Percentiles rank a stretch among this genome's conserved stretches.
These are phyloP conservation scores for Eudasyphora cyanicolor DNA, from an alignment of 2,888 invertebrate species.

Conservation along the genomic window DNA sequence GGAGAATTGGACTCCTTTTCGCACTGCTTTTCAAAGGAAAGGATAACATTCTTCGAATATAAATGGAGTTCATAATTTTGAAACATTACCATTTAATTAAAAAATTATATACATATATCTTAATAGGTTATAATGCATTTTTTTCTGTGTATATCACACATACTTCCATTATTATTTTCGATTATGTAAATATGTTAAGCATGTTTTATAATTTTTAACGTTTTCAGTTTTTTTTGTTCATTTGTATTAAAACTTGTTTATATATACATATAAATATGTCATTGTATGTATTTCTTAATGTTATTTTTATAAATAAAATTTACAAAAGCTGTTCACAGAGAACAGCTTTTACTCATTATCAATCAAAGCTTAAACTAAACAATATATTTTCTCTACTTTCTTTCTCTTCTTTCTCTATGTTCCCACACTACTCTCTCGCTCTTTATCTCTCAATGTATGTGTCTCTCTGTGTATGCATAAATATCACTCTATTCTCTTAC, in stretches of 20 bases:
- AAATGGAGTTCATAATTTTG: no score
- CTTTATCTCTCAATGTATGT: constrained; percentile 55
- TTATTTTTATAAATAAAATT: not conserved
- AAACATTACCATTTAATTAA: no score
- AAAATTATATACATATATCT: not conserved
- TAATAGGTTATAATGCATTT: no score
- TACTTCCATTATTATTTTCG: not conserved
- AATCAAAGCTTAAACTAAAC: constrained; percentile 35
- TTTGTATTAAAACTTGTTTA: not conserved
- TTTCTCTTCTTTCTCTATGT: constrained; percentile 34
- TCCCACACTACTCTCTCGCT: constrained; percentile 14
- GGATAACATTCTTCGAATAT: no score
- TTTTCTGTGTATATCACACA: not conserved
- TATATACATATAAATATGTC: constrained; percentile 26
- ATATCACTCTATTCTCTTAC: not conserved
- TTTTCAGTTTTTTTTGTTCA: constrained; percentile 10
- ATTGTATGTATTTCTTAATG: constrained; percentile 46
- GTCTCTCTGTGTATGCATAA: constrained; percentile 44
- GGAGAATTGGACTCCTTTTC: no score
- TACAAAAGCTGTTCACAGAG: not conserved
- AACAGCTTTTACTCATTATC: constrained; percentile 10
- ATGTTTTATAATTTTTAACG: not conserved
- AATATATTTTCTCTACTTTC: constrained; percentile 41
- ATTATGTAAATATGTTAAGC: constrained; percentile 4
- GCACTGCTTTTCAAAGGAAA: no score